Evolutionary conservation across 2,888 invertebrate genomes (phyloP).

Genomic region (Leptopilina syphax): DNA sequence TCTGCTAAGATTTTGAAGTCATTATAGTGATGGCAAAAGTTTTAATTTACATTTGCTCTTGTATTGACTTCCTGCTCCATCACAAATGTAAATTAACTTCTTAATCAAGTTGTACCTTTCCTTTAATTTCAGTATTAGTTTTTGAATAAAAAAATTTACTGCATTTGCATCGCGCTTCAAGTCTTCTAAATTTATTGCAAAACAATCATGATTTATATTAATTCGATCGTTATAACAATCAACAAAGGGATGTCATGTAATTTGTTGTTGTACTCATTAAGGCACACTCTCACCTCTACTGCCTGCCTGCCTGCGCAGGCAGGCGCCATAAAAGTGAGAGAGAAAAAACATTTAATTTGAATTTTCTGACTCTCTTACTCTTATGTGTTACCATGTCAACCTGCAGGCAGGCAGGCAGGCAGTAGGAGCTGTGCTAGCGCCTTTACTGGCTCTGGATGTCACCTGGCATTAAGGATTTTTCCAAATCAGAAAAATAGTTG

Average conservation of each 20-base stretch:
- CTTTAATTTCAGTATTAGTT: background rate
- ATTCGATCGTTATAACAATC: background rate
- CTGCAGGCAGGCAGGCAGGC: no score
- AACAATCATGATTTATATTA: background rate
- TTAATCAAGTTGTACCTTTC: background rate
- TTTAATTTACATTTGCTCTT: background rate
- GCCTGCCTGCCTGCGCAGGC: background rate
- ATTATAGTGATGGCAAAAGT: background rate
- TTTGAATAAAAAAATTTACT: background rate
- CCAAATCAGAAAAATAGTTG: background rate
- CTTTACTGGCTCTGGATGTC: background rate
- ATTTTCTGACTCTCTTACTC: no score
- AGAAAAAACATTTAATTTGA: no score
- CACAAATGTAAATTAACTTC: background rate
- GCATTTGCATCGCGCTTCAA: background rate
- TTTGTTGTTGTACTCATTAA: background rate
- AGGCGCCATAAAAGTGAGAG: no score
- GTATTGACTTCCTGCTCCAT: background rate
- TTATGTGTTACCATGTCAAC: no score
- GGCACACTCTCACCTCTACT: background rate
- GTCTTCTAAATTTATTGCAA: background rate
- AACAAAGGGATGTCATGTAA: background rate
- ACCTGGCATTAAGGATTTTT: background rate
- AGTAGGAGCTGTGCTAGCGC: no score
- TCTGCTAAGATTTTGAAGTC: background rate